These are phyloP conservation scores for Plagiodera versicolora DNA, from an alignment of 2,888 invertebrate species.

Conservation along the genomic window DNA sequence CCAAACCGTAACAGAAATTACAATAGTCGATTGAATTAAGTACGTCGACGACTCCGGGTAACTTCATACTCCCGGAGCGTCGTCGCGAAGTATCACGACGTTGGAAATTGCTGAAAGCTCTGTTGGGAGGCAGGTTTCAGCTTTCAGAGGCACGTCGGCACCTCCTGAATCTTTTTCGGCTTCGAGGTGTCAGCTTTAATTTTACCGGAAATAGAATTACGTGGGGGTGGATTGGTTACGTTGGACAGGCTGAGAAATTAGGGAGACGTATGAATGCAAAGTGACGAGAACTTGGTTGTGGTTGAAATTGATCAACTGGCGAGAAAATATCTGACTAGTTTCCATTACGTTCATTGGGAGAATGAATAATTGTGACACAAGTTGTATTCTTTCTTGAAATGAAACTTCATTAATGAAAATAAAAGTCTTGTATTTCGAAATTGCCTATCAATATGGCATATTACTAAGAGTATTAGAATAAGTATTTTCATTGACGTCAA, in stretches of 20 bases:
- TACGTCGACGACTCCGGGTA: slow-evolving; percentile 45
- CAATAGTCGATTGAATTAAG: slow-evolving; percentile 27
- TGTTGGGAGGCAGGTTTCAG: slow-evolving; percentile 40
- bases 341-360: too few species aligned
- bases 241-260: too few species aligned
- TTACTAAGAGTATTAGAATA: not conserved
- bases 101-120: slow-evolving; percentile 45
- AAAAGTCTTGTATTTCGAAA: too few species aligned
- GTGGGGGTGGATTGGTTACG: slow-evolving; percentile 13
- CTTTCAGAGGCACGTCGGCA: slow-evolving; percentile 46
- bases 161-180: slow-evolving; percentile 37
- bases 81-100: slow-evolving; percentile 46
- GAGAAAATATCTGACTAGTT: too few species aligned
- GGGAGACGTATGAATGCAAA: too few species aligned
- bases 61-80: slow-evolving; percentile 50
- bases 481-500: too few species aligned
- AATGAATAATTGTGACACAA: too few species aligned
- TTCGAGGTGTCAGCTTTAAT: slow-evolving; percentile 45
- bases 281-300: too few species aligned
- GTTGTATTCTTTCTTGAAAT: slow-evolving; percentile 16
- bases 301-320: too few species aligned
- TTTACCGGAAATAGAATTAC: slow-evolving; percentile 39
- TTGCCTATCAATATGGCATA: slow-evolving; percentile 7
- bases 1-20: slow-evolving; percentile 37
- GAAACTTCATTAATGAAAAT: slow-evolving; percentile 16